These are phyloP conservation scores for Cantharis lateralis DNA, from an alignment of 2,888 invertebrate genomes.

Conservation along the genomic window DNA sequence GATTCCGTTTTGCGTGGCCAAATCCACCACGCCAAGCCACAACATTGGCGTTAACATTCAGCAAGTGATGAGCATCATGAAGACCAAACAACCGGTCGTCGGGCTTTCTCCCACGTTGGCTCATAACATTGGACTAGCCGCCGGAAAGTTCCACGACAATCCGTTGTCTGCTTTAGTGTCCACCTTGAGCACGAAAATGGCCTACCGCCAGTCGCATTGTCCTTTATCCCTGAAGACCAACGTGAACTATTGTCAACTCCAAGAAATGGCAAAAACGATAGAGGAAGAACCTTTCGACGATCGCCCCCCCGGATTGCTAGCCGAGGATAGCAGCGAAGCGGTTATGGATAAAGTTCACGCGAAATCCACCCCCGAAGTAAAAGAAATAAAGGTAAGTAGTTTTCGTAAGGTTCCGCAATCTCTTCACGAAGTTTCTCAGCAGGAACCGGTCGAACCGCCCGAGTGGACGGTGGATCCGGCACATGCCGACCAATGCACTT, in stretches of 20 bases:
- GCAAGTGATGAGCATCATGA: constrained; percentile 58
- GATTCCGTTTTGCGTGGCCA: constrained; percentile 67
- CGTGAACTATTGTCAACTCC: constrained; percentile 51
- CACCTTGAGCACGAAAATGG: constrained; percentile 46
- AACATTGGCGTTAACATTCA: constrained; percentile 68
- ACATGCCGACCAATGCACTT: constrained; percentile 47
- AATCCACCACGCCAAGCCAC: constrained; percentile 66
- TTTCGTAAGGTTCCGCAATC: neutral
- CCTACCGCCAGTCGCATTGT: constrained; percentile 42
- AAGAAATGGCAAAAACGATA: constrained; percentile 52
- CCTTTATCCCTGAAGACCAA: constrained; percentile 44
- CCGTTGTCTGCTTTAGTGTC: constrained; percentile 49
- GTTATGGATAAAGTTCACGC: constrained; percentile 1
- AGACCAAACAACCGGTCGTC: constrained; percentile 46
- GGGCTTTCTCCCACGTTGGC: constrained; percentile 55
- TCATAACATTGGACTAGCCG: constrained; percentile 54
- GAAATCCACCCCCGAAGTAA: neutral
- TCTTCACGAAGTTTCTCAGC: neutral
- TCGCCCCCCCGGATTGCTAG: constrained; percentile 27
- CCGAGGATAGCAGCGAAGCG: neutral
- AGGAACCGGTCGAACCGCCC: neutral
- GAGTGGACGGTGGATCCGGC: constrained; percentile 40
- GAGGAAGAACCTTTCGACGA: constrained; percentile 49
- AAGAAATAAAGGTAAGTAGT: constrained; percentile 2
- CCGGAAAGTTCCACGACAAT: constrained; percentile 48